Conservation (phyloP, 2,797 vertebrate genomes). For the Philypnodon macrostomus region DNA sequence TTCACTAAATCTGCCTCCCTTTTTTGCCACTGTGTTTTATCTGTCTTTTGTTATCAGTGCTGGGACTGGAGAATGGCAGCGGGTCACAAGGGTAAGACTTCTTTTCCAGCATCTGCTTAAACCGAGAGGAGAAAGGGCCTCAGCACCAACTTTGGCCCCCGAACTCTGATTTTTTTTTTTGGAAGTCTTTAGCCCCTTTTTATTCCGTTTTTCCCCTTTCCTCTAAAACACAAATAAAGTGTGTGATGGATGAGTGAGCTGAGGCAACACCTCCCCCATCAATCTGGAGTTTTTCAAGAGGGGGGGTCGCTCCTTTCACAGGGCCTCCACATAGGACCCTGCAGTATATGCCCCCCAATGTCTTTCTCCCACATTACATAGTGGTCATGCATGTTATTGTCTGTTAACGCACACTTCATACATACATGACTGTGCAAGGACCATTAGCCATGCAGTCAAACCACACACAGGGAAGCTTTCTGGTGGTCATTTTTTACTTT, state of each 20-base stretch:
- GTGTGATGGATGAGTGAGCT: conserved; percentile 80
- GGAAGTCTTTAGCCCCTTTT: conserved; percentile 64
- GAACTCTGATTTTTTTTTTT: conserved; percentile 78
- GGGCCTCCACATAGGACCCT: conserved; percentile 57
- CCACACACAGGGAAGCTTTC: conserved; percentile 6
- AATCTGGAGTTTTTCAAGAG: conserved; percentile 63
- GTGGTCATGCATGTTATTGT: conserved; percentile 17
- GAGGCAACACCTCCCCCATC: conserved; percentile 77
- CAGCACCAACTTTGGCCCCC: conserved; percentile 48
- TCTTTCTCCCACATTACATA: conserved; percentile 20
- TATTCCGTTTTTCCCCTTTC: conserved; percentile 58
- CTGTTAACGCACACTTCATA: conserved; percentile 10
- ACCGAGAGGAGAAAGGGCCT: conserved; percentile 53
- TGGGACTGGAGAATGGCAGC: conserved; percentile 49
- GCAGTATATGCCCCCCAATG: conserved; percentile 48
- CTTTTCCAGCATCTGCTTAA: conserved; percentile 69
- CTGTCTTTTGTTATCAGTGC: conserved; percentile 74
- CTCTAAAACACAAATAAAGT: conserved; percentile 80
- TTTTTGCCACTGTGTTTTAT: conserved; percentile 59
- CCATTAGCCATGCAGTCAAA: conserved; percentile 11
- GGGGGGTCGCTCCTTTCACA: conserved; percentile 54
- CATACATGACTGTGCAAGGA: conserved; percentile 11
- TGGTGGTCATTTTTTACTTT: too few species aligned
- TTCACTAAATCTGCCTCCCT: conserved; percentile 54
- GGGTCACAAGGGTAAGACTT: conserved; percentile 68